phyloP scores from a whole-genome alignment of 2,113 vertebrate species.

The Procavia capensis region DNA sequence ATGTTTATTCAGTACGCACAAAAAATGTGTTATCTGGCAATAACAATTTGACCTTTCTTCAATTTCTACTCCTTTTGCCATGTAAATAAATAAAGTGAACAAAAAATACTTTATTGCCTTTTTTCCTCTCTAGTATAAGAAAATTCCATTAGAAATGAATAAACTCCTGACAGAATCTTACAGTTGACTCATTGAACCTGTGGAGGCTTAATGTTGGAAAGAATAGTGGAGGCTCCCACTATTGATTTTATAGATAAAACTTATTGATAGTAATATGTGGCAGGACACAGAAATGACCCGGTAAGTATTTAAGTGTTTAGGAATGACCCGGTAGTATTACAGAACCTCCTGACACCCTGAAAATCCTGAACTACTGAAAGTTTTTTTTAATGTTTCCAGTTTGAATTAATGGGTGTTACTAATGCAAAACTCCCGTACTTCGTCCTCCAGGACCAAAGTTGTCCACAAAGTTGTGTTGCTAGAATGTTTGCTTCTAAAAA shows the following conservation, averaged over 20 bases:
- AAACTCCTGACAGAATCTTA: background rate
- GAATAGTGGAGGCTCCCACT: no score
- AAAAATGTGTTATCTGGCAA: background rate
- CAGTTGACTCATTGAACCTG: background rate
- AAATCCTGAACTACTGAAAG: background rate
- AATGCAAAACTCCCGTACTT: background rate
- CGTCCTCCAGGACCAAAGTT: background rate
- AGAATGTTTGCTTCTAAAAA: background rate
- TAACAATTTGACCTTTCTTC: background rate
- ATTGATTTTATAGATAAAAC: conserved; percentile 9
- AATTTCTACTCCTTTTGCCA: conserved; percentile 22
- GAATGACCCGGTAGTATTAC: background rate
- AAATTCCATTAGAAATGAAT: background rate
- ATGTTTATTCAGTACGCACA: background rate
- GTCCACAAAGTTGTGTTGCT: background rate
- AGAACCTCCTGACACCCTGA: background rate
- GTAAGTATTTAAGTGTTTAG: no score
- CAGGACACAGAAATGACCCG: background rate
- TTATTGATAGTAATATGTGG: background rate
- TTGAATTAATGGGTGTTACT: background rate
- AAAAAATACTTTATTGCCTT: conserved; percentile 2
- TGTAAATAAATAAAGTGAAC: conserved; percentile 38
- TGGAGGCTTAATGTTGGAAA: no score
- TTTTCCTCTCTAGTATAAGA: conserved; percentile 31
- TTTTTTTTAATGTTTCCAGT: background rate